Conservation (phyloP, 37 sponge, comb jelly and placozoan genomes). For the Aplysina aerophoba region DNA sequence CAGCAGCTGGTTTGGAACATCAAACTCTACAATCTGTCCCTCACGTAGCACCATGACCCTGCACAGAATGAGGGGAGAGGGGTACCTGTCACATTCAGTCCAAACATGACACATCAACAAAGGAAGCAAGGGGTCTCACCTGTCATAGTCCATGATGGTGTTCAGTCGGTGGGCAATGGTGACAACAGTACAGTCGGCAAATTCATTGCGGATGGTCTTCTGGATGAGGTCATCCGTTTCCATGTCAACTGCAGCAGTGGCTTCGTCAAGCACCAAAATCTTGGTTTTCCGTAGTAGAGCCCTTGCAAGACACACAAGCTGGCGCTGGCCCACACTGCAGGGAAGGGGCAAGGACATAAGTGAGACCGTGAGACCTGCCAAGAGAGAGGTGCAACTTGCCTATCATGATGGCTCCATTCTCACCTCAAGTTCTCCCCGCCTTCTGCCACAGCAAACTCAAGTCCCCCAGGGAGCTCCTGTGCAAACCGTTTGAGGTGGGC, state of each 20-base stretch:
- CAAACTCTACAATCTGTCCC: slow-evolving; percentile 86
- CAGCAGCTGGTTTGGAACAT: slow-evolving; percentile 75
- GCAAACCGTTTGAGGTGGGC: slow-evolving; percentile 80
- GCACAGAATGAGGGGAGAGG: too few relatives aligned
- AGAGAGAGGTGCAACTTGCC: too few relatives aligned
- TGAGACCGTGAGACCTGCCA: too few relatives aligned
- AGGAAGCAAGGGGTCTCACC: not conserved
- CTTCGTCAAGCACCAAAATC: slow-evolving; percentile 87
- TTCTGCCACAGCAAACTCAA: slow-evolving; percentile 72
- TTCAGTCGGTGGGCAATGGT: slow-evolving; percentile 83
- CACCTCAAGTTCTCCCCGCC: slow-evolving; percentile 91
- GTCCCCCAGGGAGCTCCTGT: slow-evolving; percentile 35
- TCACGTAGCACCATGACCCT: slow-evolving; percentile 89
- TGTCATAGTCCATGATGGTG: slow-evolving; percentile 72
- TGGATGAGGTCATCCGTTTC: slow-evolving; percentile 85
- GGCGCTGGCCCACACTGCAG: slow-evolving; percentile 92
- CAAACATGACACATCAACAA: not conserved
- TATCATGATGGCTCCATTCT: too few relatives aligned
- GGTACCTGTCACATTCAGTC: too few relatives aligned
- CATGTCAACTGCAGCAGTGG: slow-evolving; percentile 90
- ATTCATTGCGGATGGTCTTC: slow-evolving; percentile 71
- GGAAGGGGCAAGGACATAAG: too few relatives aligned
- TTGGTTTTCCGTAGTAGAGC: slow-evolving; percentile 77
- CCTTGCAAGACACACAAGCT: slow-evolving; percentile 86
- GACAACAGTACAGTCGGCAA: slow-evolving; percentile 77